Percentiles rank a stretch among this genome's conserved stretches.
phyloP scores from a whole-genome alignment of 2,113 vertebrate genomes.

The Micronycteris hirsuta region DNA sequence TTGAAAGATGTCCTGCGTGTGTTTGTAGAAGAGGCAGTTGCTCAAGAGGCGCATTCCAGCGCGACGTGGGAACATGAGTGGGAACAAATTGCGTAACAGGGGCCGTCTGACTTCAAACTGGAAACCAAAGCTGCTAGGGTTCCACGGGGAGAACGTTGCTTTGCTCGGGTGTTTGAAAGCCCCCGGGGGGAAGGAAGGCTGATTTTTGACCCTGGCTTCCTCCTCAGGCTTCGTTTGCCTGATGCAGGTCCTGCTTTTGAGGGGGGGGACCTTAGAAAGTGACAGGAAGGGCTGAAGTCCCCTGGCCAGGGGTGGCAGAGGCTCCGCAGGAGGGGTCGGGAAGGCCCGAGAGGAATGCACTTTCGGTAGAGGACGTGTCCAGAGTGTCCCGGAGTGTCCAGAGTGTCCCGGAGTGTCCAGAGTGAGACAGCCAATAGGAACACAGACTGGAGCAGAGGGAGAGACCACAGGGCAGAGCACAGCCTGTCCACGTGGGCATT shows the following conservation, averaged over 20 bases:
- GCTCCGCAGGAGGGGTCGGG: neutral
- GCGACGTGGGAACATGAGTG: slow-evolving; percentile 48
- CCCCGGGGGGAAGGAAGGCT: slow-evolving; percentile 13
- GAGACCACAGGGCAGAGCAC: neutral
- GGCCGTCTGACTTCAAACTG: slow-evolving; percentile 34
- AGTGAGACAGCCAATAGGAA: neutral
- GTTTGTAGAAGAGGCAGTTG: slow-evolving; percentile 44
- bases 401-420: neutral
- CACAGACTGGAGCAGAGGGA: neutral
- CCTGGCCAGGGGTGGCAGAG: neutral
- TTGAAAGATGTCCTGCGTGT: slow-evolving; percentile 37
- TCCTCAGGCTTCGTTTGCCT: neutral
- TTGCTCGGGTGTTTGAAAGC: slow-evolving; percentile 15
- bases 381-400: neutral
- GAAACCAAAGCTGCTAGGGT: slow-evolving; percentile 23
- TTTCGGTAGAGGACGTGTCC: neutral
- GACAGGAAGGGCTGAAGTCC: neutral
- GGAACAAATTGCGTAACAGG: slow-evolving; percentile 36
- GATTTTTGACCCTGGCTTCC: neutral
- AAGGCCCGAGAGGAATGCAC: neutral
- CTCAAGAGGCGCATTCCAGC: slow-evolving; percentile 64
- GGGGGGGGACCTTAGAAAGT: neutral
- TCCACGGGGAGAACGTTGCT: neutral
- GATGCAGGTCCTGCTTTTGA: neutral
- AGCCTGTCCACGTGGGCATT: neutral